Base-by-base conservation (phyloP, 1,140 invertebrate species). In the Spodoptera frugiperda region DNA sequence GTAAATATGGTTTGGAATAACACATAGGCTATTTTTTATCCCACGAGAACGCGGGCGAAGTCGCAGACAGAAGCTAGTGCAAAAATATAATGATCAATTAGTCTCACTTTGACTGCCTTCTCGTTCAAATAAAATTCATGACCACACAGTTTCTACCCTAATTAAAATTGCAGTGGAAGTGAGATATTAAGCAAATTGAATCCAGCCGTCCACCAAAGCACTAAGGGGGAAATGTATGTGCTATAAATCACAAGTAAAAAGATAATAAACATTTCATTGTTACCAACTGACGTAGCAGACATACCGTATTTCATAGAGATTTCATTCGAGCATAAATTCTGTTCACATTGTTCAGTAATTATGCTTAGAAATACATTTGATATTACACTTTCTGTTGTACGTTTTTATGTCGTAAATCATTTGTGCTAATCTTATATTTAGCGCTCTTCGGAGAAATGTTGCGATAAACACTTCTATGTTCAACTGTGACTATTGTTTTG, bases 271-370 rank as follows among this genome's bases (percentile, higher is more conserved):
- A 79, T 76, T 68, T 67, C 80, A 82, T 82, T 82, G 82, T 87
- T 81, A 79, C 77, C 72, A 25, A 61, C 78, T 84, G 84, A 86
- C 85, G 80, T 39, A 72, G 48, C 57, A 76, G 77, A 74, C 81
- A 73, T 72, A 78, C 78, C 81, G 82, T 89, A 84, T 79, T 76
- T 89, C 83, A 87, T 80, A 81, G 83, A 85, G 84, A 87, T 87
- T 86, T 83, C 81, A 65, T 81, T 77, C 12, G 72, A 61, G 51
- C 74, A 82, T 82, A 80, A 80, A 84, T 84, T 78, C 44, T 68
- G 51, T 25, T 76, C 53, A 49, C 74, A 76, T 80, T 82, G 73
- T 77, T 78, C 74, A 72, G 57, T 73, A 78, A 78, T 78, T 78
- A 78, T 73, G 76, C 33, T 53, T 73, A 61, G 49, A 46, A 73